These are phyloP conservation scores for Fabriciana adippe DNA, from an alignment of 2,888 invertebrate species.

Conservation along the genomic window DNA sequence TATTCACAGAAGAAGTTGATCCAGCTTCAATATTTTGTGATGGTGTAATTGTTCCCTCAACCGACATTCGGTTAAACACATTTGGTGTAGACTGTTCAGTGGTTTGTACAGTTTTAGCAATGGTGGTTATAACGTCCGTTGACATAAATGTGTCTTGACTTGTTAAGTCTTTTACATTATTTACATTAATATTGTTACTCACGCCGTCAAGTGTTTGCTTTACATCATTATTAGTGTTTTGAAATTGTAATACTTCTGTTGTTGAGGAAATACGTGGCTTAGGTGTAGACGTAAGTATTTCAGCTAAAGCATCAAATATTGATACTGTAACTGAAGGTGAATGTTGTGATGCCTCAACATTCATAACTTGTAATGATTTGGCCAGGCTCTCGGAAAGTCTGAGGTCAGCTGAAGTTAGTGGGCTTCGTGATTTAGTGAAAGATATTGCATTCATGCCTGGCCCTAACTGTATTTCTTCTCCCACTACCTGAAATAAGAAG, in stretches of 20 bases:
- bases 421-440: slow-evolving; percentile 76
- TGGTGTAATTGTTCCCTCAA: slow-evolving; percentile 68
- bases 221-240: slow-evolving; percentile 64
- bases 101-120: slow-evolving; percentile 77
- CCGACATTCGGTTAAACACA: slow-evolving; percentile 77
- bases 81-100: slow-evolving; percentile 70
- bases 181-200: slow-evolving; percentile 79
- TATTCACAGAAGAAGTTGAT: slow-evolving; percentile 61
- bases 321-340: slow-evolving; percentile 82
- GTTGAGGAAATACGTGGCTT: slow-evolving; percentile 66
- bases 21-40: slow-evolving; percentile 63
- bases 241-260: slow-evolving; percentile 68
- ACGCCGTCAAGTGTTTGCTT: slow-evolving; percentile 75
- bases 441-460: slow-evolving; percentile 77
- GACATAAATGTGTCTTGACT: slow-evolving; percentile 61
- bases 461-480: slow-evolving; percentile 80
- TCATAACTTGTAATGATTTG: slow-evolving; percentile 75
- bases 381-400: slow-evolving; percentile 75
- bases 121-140: slow-evolving; percentile 66
- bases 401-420: slow-evolving; percentile 75
- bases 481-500: slow-evolving; percentile 82
- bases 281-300: slow-evolving; percentile 80
- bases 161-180: slow-evolving; percentile 66
- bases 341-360: slow-evolving; percentile 81
- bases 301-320: slow-evolving; percentile 83